Evolutionary conservation across 2,888 invertebrate species (phyloP).

Genomic region (Ditula angustiorana): DNA sequence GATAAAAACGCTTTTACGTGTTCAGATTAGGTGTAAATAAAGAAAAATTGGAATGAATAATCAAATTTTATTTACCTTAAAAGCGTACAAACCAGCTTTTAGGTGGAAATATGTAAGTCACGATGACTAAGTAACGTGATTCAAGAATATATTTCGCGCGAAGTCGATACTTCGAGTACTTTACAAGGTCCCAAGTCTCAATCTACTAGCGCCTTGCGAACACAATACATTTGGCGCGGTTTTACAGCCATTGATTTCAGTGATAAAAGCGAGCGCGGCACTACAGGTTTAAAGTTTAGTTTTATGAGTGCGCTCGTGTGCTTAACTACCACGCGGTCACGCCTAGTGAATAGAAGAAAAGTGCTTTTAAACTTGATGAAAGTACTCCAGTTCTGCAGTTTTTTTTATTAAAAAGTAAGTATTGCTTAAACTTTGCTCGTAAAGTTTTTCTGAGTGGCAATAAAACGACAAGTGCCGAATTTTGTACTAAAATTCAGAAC

Average conservation of each 20-base stretch:
- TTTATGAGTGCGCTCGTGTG: slow-evolving; percentile 39
- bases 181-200: not conserved
- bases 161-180: not conserved
- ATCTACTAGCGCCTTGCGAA: not conserved
- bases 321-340: slow-evolving; percentile 30
- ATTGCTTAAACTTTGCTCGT: not conserved
- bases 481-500: too few species aligned
- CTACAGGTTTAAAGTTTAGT: slow-evolving; percentile 20
- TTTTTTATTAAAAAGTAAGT: not conserved
- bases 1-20: not conserved
- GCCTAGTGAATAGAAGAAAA: slow-evolving; percentile 43
- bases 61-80: not conserved
- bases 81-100: not conserved
- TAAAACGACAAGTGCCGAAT: too few species aligned
- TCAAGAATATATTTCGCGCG: not conserved
- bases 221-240: not conserved
- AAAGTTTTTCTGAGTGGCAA: not conserved
- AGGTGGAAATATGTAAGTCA: not conserved
- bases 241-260: slow-evolving; percentile 17
- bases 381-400: slow-evolving; percentile 42
- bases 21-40: not conserved
- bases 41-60: not conserved
- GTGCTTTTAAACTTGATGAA: slow-evolving; percentile 46
- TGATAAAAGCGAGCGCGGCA: slow-evolving; percentile 1
- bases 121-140: not conserved